Evolutionary conservation across 2,888 invertebrate genomes (phyloP).

Genomic region (Siphlonurus alternatus): DNA sequence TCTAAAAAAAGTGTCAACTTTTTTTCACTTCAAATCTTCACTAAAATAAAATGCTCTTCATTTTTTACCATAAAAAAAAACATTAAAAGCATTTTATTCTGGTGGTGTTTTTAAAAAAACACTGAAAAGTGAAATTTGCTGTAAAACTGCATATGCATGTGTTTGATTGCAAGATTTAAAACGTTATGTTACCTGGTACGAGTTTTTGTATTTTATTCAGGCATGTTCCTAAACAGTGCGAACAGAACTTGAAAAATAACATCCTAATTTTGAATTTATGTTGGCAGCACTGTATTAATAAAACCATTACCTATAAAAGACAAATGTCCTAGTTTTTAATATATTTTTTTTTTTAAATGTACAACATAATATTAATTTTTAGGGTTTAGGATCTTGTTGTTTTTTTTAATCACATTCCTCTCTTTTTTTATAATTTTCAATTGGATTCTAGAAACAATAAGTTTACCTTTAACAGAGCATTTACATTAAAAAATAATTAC

Average conservation of each 20-base stretch:
- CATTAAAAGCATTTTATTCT: not conserved
- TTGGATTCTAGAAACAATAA: too few relatives aligned
- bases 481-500: too few relatives aligned
- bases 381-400: not conserved
- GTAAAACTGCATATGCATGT: not conserved
- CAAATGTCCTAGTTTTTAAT: not conserved
- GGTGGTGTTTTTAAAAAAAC: too few relatives aligned
- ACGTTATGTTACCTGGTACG: not conserved
- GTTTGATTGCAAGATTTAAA: not conserved
- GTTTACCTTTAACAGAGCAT: too few relatives aligned
- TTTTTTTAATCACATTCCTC: not conserved
- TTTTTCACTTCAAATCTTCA: too few relatives aligned
- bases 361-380: not conserved
- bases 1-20: not conserved
- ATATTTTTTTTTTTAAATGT: not conserved
- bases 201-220: not conserved
- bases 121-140: not conserved
- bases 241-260: not conserved
- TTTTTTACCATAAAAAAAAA: too few relatives aligned
- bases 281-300: not conserved
- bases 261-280: not conserved
- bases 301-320: not conserved
- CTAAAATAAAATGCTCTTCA: too few relatives aligned
- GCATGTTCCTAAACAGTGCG: not conserved
- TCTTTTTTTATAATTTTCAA: not conserved